Percentiles rank a stretch among this genome's conserved stretches.
phyloP scores from a whole-genome alignment of 2,888 invertebrate genomes.

The Meiosimyza decipiens region DNA sequence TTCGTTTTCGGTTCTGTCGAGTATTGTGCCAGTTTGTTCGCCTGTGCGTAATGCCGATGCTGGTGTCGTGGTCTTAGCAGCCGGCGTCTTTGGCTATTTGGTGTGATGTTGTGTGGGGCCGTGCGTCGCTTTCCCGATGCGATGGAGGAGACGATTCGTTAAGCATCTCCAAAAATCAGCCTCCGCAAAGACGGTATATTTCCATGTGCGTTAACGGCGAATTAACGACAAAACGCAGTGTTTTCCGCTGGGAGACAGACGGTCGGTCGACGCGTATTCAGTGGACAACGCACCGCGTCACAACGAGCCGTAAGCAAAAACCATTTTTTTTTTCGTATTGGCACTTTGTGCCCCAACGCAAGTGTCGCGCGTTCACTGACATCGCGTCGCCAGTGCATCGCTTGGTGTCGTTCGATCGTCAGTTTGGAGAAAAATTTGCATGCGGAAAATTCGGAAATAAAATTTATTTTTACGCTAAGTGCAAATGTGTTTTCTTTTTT shows the following conservation, averaged over 20 bases:
- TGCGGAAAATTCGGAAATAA: slow-evolving; percentile 52
- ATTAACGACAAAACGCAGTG: slow-evolving; percentile 7
- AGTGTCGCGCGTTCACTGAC: slow-evolving; percentile 10
- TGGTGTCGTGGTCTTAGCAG: slow-evolving; percentile 5
- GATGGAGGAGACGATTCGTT: background rate
- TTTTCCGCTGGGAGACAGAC: slow-evolving; percentile 2
- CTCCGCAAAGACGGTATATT: background rate
- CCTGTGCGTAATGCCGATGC: background rate
- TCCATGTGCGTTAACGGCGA: slow-evolving; percentile 11
- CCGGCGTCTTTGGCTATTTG: slow-evolving; percentile 10
- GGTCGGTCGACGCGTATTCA: background rate
- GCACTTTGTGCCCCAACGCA: slow-evolving; percentile 3
- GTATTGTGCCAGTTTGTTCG: background rate
- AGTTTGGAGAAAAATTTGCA: slow-evolving; percentile 7
- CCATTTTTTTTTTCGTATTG: background rate
- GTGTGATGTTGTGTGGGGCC: background rate
- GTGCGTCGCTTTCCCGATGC: background rate
- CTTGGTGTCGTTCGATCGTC: slow-evolving; percentile 15
- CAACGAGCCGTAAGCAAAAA: background rate
- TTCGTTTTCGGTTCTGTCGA: background rate
- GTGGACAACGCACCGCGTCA: slow-evolving; percentile 21
- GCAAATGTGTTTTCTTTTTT: slow-evolving; percentile 8
- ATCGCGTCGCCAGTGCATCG: slow-evolving; percentile 23
- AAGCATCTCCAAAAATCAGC: slow-evolving; percentile 2
- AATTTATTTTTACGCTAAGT: slow-evolving; percentile 44